A percentile compares a stretch with the other conserved stretches of the same genome.
Evolutionary conservation across 2,888 invertebrate species (phyloP).

Genomic region (Sturmia bella): DNA sequence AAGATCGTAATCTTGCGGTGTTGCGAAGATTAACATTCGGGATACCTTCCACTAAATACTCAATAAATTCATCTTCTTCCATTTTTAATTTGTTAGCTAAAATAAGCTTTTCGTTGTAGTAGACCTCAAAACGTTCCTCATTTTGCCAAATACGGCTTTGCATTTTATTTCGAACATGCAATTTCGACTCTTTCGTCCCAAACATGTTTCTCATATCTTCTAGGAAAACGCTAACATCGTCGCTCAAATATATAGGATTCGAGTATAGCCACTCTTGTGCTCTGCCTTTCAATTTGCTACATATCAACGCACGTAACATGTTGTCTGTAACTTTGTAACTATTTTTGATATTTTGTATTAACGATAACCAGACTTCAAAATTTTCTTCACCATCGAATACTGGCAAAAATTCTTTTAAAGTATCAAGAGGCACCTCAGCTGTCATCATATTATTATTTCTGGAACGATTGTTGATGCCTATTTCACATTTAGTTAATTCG

Average conservation of each 20-base stretch:
- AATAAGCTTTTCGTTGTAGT: constrained; percentile 34
- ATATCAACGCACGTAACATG: constrained; percentile 34
- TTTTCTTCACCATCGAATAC: constrained; percentile 23
- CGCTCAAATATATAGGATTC: constrained; percentile 31
- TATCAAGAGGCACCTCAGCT: constrained; percentile 22
- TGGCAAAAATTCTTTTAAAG: constrained; percentile 30
- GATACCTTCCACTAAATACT: no score
- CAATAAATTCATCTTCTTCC: constrained; percentile 22
- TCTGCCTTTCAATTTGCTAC: constrained; percentile 47
- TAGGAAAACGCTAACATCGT: constrained; percentile 22
- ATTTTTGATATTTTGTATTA: not conserved
- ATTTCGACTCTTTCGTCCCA: constrained; percentile 37
- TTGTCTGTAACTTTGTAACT: constrained; percentile 9
- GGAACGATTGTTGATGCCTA: no score
- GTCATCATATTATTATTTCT: no score
- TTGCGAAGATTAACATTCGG: no score
- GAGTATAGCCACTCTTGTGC: constrained; percentile 47
- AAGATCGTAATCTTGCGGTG: not conserved
- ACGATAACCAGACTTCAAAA: constrained; percentile 7
- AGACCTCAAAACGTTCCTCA: constrained; percentile 27
- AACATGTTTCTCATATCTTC: constrained; percentile 27
- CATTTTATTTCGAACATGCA: constrained; percentile 28
- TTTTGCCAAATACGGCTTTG: constrained; percentile 42
- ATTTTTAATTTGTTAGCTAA: constrained; percentile 38
- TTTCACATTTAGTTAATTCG: constrained; percentile 20